Conservation (phyloP, 2,797 vertebrate species). For the Pipistrellus nathusii region DNA sequence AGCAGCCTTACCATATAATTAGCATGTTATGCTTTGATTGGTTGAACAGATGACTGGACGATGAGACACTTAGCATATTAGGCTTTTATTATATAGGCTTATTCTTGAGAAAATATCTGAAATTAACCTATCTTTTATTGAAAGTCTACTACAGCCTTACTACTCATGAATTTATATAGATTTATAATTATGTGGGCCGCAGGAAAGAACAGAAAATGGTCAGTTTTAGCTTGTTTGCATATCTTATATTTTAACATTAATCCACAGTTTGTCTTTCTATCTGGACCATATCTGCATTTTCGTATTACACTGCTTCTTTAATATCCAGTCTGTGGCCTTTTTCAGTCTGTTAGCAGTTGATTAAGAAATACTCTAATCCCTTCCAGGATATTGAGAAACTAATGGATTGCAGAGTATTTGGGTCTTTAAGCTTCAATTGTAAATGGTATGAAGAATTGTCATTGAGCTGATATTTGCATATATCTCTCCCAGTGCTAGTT, state of each 20-base stretch:
- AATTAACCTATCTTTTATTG: constrained; percentile 13
- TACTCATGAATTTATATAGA: not conserved
- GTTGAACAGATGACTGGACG: too few relatives aligned
- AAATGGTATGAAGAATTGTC: constrained; percentile 82
- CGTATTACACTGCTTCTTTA: constrained; percentile 67
- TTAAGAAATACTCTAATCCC: constrained; percentile 84
- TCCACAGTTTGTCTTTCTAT: constrained; percentile 43
- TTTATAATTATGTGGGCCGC: constrained; percentile 1
- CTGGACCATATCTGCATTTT: constrained; percentile 69
- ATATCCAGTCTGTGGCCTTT: constrained; percentile 72
- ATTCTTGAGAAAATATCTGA: constrained; percentile 46
- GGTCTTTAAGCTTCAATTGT: constrained; percentile 81
- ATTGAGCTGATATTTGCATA: constrained; percentile 82
- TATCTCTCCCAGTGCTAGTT: constrained; percentile 72
- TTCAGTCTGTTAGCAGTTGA: constrained; percentile 83
- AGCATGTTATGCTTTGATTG: too few relatives aligned
- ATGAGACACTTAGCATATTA: too few relatives aligned
- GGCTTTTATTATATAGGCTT: not conserved
- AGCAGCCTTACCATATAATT: too few relatives aligned
- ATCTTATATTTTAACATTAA: constrained; percentile 48
- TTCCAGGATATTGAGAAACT: constrained; percentile 81
- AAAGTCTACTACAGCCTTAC: not conserved
- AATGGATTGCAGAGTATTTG: constrained; percentile 83
- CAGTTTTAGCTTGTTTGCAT: constrained; percentile 26
- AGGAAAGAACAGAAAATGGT: not conserved